Evolutionary conservation across 2,113 vertebrate genomes (phyloP).

Genomic region (Macheiramphus alcinus): DNA sequence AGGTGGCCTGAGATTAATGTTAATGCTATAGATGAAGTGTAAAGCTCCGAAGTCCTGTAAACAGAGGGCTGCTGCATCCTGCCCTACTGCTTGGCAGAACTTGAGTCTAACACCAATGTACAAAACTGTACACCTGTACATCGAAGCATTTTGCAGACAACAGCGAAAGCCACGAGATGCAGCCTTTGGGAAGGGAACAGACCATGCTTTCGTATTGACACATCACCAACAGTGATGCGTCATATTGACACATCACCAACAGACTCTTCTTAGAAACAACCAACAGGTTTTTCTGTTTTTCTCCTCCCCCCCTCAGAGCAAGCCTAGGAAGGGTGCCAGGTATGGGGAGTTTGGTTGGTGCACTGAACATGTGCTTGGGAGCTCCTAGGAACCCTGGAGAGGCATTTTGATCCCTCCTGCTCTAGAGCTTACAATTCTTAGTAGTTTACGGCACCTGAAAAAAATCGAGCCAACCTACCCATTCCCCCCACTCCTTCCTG

Average conservation of each 20-base stretch:
- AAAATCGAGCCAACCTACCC: not conserved
- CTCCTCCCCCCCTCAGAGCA: not conserved
- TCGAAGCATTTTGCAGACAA: not conserved
- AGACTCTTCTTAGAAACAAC: not conserved
- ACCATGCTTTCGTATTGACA: not conserved
- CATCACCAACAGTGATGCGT: not conserved
- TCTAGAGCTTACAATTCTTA: not conserved
- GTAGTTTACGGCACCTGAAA: not conserved
- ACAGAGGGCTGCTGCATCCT: not conserved
- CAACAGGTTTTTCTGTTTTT: not conserved
- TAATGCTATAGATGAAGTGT: constrained; percentile 26
- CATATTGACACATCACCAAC: not conserved
- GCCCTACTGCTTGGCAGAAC: not conserved
- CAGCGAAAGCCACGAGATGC: not conserved
- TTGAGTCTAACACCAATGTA: not conserved
- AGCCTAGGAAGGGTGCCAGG: not conserved
- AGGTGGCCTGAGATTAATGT: not conserved
- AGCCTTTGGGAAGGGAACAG: not conserved
- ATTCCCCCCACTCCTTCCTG: not conserved
- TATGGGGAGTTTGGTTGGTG: not conserved
- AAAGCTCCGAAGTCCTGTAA: not conserved
- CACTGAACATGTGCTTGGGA: not conserved
- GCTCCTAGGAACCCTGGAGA: not conserved
- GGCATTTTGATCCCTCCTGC: not conserved
- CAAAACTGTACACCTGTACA: not conserved